Evolutionary conservation across 2,797 vertebrate genomes (phyloP).

Genomic region (Chelon auratus): DNA sequence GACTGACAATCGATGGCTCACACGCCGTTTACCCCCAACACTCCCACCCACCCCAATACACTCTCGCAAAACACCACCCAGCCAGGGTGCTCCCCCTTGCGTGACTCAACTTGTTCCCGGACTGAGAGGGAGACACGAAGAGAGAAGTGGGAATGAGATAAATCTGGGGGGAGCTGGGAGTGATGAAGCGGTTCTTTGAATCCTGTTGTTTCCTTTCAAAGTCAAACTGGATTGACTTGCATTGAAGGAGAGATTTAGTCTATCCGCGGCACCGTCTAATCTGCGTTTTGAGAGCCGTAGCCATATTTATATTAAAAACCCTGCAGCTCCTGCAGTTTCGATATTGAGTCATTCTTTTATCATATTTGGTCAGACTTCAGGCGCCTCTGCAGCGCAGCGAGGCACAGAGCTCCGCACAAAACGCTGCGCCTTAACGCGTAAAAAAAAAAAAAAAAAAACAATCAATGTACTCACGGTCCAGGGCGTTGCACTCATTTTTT

Average conservation of each 20-base stretch:
- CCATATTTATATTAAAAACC: constrained; percentile 31
- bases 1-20: constrained; percentile 62
- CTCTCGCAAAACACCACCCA: constrained; percentile 44
- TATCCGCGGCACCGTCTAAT: constrained; percentile 28
- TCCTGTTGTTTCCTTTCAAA: constrained; percentile 34
- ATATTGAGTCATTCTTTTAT: constrained; percentile 58
- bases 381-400: constrained; percentile 65
- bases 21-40: constrained; percentile 17
- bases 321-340: constrained; percentile 37
- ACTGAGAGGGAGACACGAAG: constrained; percentile 44
- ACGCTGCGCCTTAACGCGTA: constrained; percentile 75
- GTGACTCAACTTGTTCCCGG: constrained; percentile 69
- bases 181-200: constrained; percentile 37
- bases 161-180: constrained; percentile 24
- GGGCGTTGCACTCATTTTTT: constrained; percentile 67
- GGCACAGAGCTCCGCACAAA: constrained; percentile 55
- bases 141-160: constrained; percentile 36
- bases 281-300: constrained; percentile 22
- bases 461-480: constrained; percentile 66
- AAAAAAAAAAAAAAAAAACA: constrained; percentile 72
- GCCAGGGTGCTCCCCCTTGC: constrained; percentile 48
- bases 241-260: background rate
- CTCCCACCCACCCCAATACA: constrained; percentile 4
- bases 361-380: constrained; percentile 58
- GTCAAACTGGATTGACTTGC: constrained; percentile 28